Base-by-base conservation (phyloP, 2,113 vertebrate genomes). In the Grammomys dolichurus region DNA sequence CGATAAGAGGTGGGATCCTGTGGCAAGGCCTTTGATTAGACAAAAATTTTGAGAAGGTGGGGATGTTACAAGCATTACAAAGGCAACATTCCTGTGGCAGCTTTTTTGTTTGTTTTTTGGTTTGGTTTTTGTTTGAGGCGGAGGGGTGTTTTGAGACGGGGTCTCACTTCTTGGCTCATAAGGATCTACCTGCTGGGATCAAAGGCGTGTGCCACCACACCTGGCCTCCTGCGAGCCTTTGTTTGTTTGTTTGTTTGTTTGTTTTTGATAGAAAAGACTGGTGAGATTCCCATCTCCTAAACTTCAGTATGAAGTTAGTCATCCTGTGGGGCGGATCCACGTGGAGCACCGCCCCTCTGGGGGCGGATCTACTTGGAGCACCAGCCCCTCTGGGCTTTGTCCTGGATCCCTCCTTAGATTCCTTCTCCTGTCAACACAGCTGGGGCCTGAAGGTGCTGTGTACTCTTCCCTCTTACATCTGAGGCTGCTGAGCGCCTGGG, bases 371-470 rank as follows among this genome's bases (percentile, higher is more conserved):
- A n/a, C 28, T 4, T 54, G 5, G 5, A 36, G 31, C 65, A 33
- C 40, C 26, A 2, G 22, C 26, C 78, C 7, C 24, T 28, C 78
- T 22, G 54, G 58, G 12, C 51, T 36, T 56, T 11, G 5, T 20
- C 13, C 48, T 56, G 77, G 31, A 51, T n/a, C 9, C 78, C 19
- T 58, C 20, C 78, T n/a, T 5, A 7, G 22, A 31, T n/a, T 10
- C 78, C 33, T n/a, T 58, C 78, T 58, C 19, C 4, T 13, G 3
- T 60, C 81, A n/a, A n/a, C n/a, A 28, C 58, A 85, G 58, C 81
- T 43, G 33, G n/a, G n/a, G 5, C 22, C 36, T 14, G n/a, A 24
- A 20, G 31, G 3, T 13, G 4, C 33, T 5, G 0, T 13, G n/a
- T 13, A 33, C 2, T 63, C 13, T 19, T 33, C 24, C 78, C 58